phyloP scores from a whole-genome alignment of 2,797 vertebrate genomes.

The Eleutherodactylus coqui region DNA sequence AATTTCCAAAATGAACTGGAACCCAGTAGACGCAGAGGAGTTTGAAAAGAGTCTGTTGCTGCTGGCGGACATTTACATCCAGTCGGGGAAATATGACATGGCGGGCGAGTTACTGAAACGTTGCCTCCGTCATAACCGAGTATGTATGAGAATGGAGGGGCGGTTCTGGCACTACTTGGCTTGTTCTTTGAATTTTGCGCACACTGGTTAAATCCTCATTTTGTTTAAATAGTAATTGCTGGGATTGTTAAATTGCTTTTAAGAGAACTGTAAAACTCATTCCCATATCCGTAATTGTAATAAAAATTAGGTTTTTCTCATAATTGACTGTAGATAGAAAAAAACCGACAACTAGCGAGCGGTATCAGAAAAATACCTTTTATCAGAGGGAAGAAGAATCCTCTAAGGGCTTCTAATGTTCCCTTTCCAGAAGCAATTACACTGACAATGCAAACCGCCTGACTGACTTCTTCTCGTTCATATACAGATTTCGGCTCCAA shows the following conservation, averaged over 20 bases:
- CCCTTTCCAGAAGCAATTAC: constrained; percentile 53
- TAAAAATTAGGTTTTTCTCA: constrained; percentile 31
- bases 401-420: constrained; percentile 23
- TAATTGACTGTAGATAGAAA: constrained; percentile 23
- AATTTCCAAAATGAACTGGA: constrained; percentile 97
- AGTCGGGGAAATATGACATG: constrained; percentile 95
- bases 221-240: constrained; percentile 15
- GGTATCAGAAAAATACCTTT: constrained; percentile 41
- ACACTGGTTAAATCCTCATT: background rate
- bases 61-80: constrained; percentile 96
- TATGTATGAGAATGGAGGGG: constrained; percentile 65
- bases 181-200: background rate
- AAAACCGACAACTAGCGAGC: background rate
- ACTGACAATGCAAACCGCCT: constrained; percentile 6
- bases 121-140: constrained; percentile 93
- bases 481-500: constrained; percentile 28
- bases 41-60: constrained; percentile 98
- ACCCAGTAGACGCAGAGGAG: constrained; percentile 91
- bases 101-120: constrained; percentile 90
- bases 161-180: background rate
- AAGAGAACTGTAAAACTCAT: constrained; percentile 20
- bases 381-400: constrained; percentile 34
- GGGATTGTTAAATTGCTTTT: constrained; percentile 22
- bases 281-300: constrained; percentile 35
- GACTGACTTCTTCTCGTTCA: constrained; percentile 16